Evolutionary conservation across 2,888 invertebrate genomes (phyloP), one percentile per base, ranked within the genome.

Genomic region (Anthophora plumipes): DNA sequence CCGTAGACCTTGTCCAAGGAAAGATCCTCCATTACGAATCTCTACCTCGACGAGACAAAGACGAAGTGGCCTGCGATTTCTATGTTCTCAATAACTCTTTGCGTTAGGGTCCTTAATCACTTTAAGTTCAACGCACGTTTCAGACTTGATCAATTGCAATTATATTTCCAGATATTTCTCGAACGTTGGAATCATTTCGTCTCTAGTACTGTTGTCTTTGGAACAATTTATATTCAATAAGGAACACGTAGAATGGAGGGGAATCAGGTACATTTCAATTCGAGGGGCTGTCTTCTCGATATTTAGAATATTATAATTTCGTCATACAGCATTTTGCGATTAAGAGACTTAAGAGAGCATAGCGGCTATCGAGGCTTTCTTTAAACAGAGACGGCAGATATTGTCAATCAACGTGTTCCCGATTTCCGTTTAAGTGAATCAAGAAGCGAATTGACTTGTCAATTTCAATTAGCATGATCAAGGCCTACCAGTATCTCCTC

Each of bases 401-500:
- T 55, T 31, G 67, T 67, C 60, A 14, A 61, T 77, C 76, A 67
- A 17, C n/a, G n/a, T 52, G 66, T 66, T 74, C 76, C n/a, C 61
- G 55, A 64, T 77, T 74, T 31, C 73, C 63, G 67, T 67, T 60
- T 37, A 41, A 77, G 55, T 54, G 66, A 55, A 67, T 76, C 77
- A 61, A 61, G 12, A 52, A n/a, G 60, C 20, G 77, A 68, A 77
- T 63, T 67, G 77, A 68, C 77, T 60, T n/a, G 77, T 77, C 68
- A 25, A 76, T 68, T 77, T 57, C 61, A 77, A 77, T 77, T 77
- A 77, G 48, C 48, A 37, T 57, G 22, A 55, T 52, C 66, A 6
- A 31, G 4, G 46, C 12, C 39, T n/a, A 46, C 52, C n/a, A 60
- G 68, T 46, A 39, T 72, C 46, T 63, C 52, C n/a, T 41, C 37